phyloP scores from a whole-genome alignment of 2,113 vertebrate species.

The Menidia beryllina region DNA sequence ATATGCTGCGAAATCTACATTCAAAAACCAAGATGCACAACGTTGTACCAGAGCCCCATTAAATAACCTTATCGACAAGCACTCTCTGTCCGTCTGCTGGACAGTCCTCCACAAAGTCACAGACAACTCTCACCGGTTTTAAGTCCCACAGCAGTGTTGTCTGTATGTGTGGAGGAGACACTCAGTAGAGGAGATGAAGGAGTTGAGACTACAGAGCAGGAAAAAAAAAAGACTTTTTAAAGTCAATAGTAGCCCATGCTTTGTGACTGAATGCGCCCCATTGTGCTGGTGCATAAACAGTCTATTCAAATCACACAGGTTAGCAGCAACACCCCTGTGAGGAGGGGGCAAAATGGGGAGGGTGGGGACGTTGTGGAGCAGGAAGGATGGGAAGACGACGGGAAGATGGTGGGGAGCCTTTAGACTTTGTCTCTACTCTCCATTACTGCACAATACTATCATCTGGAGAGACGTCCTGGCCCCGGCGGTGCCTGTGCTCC shows the following conservation, averaged over 20 bases:
- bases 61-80: slow-evolving; percentile 78
- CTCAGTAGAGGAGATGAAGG: slow-evolving; percentile 56
- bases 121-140: slow-evolving; percentile 43
- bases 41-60: slow-evolving; percentile 75
- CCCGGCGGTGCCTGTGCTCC: slow-evolving; percentile 89
- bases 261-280: slow-evolving; percentile 64
- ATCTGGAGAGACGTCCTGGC: slow-evolving; percentile 83
- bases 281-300: slow-evolving; percentile 81
- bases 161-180: slow-evolving; percentile 51
- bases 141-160: slow-evolving; percentile 54
- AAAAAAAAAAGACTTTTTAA: slow-evolving; percentile 45
- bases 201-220: slow-evolving; percentile 43
- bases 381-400: slow-evolving; percentile 38
- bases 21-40: slow-evolving; percentile 77
- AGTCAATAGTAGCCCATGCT: slow-evolving; percentile 62
- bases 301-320: slow-evolving; percentile 86
- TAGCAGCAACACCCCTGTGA: slow-evolving; percentile 90
- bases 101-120: slow-evolving; percentile 37
- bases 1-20: slow-evolving; percentile 84
- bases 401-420: slow-evolving; percentile 32
- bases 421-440: slow-evolving; percentile 26
- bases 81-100: slow-evolving; percentile 46
- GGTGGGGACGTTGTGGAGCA: slow-evolving; percentile 29
- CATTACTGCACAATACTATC: slow-evolving; percentile 84
- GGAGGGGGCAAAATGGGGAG: slow-evolving; percentile 62